Evolutionary conservation across 2,888 invertebrate species (phyloP).

Genomic region (Nomada goodeniana): DNA sequence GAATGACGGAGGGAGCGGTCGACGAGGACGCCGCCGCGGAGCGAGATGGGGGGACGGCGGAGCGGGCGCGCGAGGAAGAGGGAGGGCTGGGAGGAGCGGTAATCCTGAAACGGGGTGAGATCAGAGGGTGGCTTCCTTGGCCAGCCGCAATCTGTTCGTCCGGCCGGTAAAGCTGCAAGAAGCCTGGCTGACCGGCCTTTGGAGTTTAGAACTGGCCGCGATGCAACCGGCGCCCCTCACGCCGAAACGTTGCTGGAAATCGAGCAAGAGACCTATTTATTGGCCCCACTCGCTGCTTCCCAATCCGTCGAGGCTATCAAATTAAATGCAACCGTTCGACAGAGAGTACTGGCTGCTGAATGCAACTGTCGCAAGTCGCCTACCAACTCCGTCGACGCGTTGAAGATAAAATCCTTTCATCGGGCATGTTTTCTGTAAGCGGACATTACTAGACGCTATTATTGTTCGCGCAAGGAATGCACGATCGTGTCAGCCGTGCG

Average conservation of each 20-base stretch:
- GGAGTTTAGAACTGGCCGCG: slow-evolving; percentile 78
- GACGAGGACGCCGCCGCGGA: slow-evolving; percentile 32
- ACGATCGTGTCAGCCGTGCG: too few species aligned
- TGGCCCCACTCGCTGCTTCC: slow-evolving; percentile 75
- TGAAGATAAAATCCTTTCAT: too few species aligned
- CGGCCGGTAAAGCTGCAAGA: slow-evolving; percentile 74
- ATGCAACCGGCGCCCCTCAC: slow-evolving; percentile 74
- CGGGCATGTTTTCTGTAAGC: too few species aligned
- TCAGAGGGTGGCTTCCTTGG: slow-evolving; percentile 78
- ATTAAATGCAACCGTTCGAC: background rate
- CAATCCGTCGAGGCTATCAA: slow-evolving; percentile 49
- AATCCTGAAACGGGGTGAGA: slow-evolving; percentile 68
- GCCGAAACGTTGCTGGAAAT: slow-evolving; percentile 77
- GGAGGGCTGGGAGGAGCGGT: slow-evolving; percentile 46
- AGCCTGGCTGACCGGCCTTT: slow-evolving; percentile 77
- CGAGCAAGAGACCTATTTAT: slow-evolving; percentile 80
- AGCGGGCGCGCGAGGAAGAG: slow-evolving; percentile 41
- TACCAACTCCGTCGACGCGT: too few species aligned
- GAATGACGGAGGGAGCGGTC: slow-evolving; percentile 53
- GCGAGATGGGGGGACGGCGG: slow-evolving; percentile 25
- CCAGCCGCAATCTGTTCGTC: slow-evolving; percentile 82
- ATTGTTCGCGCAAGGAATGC: too few species aligned
- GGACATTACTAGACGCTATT: too few species aligned
- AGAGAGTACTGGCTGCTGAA: background rate
- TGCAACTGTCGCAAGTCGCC: too few species aligned